These are phyloP conservation scores for Lithophane socia DNA, from an alignment of 2,888 invertebrate genomes.

Conservation along the genomic window DNA sequence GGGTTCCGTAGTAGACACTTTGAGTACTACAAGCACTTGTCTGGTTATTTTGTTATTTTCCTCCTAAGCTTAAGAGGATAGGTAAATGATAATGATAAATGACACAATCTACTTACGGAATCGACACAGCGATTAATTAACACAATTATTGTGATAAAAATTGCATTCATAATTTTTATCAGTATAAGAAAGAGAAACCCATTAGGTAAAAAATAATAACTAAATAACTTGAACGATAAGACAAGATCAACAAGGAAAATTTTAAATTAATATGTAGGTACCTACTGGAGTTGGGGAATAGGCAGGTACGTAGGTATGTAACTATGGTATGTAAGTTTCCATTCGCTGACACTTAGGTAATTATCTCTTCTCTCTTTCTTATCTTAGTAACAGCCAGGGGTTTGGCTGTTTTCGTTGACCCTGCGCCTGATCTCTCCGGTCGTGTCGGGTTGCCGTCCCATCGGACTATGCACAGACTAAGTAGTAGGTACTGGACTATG, in stretches of 20 bases:
- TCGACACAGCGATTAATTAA: conserved; percentile 6
- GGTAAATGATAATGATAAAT: not conserved
- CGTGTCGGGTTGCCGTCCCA: too few relatives aligned
- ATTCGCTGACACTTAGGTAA: not conserved
- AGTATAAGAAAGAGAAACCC: conserved; percentile 5
- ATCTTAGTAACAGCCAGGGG: too few relatives aligned
- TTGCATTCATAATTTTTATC: conserved; percentile 22
- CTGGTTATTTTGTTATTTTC: conserved; percentile 16
- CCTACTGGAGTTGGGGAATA: not conserved
- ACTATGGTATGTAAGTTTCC: not conserved
- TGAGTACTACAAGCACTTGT: not conserved
- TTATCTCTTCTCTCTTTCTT: too few relatives aligned
- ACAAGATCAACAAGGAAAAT: conserved; percentile 30
- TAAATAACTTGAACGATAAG: conserved; percentile 20
- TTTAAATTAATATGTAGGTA: not conserved
- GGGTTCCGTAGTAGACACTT: too few relatives aligned
- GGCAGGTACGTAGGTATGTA: too few relatives aligned
- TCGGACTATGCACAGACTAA: too few relatives aligned
- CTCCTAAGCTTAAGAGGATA: not conserved
- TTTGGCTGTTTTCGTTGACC: too few relatives aligned
- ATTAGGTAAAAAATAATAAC: conserved; percentile 7
- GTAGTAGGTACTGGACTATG: too few relatives aligned
- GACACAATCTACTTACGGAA: conserved; percentile 10
- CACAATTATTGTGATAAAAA: conserved; percentile 24
- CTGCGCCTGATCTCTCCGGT: too few relatives aligned